These are phyloP conservation scores for Neodiprion pinetum DNA, from an alignment of 1,140 invertebrate species.

Conservation along the genomic window DNA sequence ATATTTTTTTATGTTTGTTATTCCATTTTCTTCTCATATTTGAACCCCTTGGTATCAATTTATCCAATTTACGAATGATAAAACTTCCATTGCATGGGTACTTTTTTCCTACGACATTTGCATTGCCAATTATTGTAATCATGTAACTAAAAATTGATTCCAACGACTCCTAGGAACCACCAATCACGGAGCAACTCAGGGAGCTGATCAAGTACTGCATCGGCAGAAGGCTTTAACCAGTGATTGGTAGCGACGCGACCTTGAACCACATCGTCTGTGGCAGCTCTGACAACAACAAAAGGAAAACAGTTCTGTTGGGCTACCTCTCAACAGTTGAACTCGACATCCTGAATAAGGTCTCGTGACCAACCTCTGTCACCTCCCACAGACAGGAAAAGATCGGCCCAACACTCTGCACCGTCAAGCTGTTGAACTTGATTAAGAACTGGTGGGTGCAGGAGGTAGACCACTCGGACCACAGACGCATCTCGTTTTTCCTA, in stretches of 20 bases:
- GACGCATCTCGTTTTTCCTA: constrained; percentile 13
- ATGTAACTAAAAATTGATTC: background rate
- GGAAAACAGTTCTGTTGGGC: constrained; percentile 31
- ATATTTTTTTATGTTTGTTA: too few relatives aligned
- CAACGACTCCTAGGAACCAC: constrained; percentile 15
- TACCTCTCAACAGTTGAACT: constrained; percentile 26
- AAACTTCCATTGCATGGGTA: too few relatives aligned
- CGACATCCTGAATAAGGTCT: constrained; percentile 27
- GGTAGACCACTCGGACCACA: constrained; percentile 21
- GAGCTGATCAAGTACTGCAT: constrained; percentile 9
- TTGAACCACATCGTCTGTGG: constrained; percentile 34
- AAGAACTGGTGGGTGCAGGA: background rate
- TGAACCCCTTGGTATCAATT: too few relatives aligned
- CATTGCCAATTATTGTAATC: too few relatives aligned
- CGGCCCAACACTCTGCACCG: background rate
- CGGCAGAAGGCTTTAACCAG: constrained; percentile 12
- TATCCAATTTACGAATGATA: too few relatives aligned
- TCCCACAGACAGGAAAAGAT: background rate
- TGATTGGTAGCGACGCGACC: constrained; percentile 38
- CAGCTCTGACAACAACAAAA: constrained; percentile 32
- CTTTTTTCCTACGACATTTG: too few relatives aligned
- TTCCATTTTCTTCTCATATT: too few relatives aligned
- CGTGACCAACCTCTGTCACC: constrained; percentile 10
- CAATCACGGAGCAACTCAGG: constrained; percentile 14
- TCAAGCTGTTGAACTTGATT: background rate